A percentile compares a stretch with the other conserved stretches of the same genome.
Evolutionary conservation across 2,113 vertebrate genomes (phyloP).

Genomic region (Heterotis niloticus): DNA sequence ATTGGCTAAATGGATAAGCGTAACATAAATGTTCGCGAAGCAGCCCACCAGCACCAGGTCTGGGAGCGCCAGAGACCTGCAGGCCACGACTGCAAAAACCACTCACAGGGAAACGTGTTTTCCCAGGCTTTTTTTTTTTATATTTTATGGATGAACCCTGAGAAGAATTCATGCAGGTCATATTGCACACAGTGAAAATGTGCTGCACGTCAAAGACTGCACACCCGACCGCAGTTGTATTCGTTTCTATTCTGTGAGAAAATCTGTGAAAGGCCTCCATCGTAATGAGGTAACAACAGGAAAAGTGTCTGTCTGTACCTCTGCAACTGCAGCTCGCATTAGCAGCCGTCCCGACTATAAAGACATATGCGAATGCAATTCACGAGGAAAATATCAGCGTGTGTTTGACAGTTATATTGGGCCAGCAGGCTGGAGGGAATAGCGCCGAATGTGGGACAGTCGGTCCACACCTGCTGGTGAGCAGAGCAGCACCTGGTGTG

Average conservation of each 20-base stretch:
- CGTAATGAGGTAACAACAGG: background rate
- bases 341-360: background rate
- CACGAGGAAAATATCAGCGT: slow-evolving; percentile 8
- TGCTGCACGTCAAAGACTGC: too few relatives aligned
- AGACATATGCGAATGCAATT: slow-evolving; percentile 2
- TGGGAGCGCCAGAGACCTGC: too few relatives aligned
- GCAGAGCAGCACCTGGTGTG: background rate
- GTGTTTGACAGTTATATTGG: slow-evolving; percentile 18
- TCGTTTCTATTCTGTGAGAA: background rate
- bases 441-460: background rate
- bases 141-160: too few relatives aligned
- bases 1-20: too few relatives aligned
- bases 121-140: too few relatives aligned
- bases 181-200: background rate
- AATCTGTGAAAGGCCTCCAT: background rate
- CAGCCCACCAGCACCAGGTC: too few relatives aligned
- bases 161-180: too few relatives aligned
- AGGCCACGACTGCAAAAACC: too few relatives aligned
- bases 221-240: background rate
- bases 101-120: too few relatives aligned
- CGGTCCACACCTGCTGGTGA: background rate
- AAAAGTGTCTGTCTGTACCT: background rate
- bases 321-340: background rate
- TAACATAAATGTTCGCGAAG: too few relatives aligned
- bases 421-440: background rate